Evolutionary conservation across 2,888 invertebrate genomes (phyloP).

Genomic region (Callyntrura guangdongensis): DNA sequence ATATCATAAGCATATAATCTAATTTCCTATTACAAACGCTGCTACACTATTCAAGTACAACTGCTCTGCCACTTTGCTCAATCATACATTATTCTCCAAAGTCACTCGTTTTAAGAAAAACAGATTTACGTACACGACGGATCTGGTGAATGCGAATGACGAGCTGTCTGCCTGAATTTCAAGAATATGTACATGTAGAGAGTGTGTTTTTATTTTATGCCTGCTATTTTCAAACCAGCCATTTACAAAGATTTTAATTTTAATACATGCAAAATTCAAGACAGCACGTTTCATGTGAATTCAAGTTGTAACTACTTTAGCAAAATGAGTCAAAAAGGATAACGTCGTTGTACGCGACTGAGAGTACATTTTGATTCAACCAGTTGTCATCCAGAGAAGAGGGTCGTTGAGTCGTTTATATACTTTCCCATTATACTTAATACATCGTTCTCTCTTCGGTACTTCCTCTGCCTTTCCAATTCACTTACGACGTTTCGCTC

Average conservation of each 20-base stretch:
- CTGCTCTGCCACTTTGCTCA: neutral
- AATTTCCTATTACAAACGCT: neutral
- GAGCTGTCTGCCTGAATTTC: constrained; percentile 2
- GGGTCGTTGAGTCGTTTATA: no score
- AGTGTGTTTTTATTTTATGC: constrained; percentile 10
- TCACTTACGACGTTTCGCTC: neutral
- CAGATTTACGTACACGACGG: no score
- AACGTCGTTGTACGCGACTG: neutral
- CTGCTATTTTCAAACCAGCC: neutral
- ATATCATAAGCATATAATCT: constrained; percentile 7
- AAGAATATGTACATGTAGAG: neutral
- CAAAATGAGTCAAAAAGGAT: constrained; percentile 28
- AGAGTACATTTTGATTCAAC: neutral
- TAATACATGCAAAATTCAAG: constrained; percentile 50
- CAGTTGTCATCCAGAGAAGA: constrained; percentile 47
- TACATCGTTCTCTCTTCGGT: constrained; percentile 44
- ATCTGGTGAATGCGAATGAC: constrained; percentile 45
- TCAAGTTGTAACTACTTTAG: neutral
- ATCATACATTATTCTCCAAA: neutral
- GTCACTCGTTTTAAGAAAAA: no score
- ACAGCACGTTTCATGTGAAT: constrained; percentile 54
- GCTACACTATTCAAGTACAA: neutral
- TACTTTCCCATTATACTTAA: constrained; percentile 19
- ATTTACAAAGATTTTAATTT: constrained; percentile 32
- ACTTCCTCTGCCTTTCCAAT: constrained; percentile 42